Percentiles rank a stretch among this genome's conserved stretches.
Conservation (phyloP, 2,888 invertebrate species). For the Morpho achilles region DNA sequence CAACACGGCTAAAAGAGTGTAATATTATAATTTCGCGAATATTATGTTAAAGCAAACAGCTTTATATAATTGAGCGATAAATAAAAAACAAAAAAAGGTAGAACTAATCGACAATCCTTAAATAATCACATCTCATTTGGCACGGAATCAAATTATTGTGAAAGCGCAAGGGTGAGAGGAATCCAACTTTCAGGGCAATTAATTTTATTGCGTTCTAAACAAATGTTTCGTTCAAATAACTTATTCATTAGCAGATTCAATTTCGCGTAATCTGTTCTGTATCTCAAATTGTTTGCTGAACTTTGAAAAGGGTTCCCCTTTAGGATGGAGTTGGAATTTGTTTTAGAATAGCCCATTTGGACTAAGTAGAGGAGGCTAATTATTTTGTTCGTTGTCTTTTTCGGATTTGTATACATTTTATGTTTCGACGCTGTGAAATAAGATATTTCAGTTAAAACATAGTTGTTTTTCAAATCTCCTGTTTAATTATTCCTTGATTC, state of each 20-base stretch:
- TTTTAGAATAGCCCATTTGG: constrained; percentile 18
- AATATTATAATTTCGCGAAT: too few species aligned
- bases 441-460: not conserved
- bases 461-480: not conserved
- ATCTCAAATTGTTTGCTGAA: constrained; percentile 25
- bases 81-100: too few species aligned
- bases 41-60: too few species aligned
- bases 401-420: constrained; percentile 6
- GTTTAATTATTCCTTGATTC: not conserved
- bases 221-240: constrained; percentile 30
- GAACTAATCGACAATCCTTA: too few species aligned
- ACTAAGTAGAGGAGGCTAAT: constrained; percentile 17
- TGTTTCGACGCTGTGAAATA: not conserved
- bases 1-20: too few species aligned
- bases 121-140: not conserved
- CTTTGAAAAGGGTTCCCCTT: constrained; percentile 25
- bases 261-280: constrained; percentile 32
- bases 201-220: constrained; percentile 29
- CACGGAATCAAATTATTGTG: constrained; percentile 13
- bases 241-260: constrained; percentile 35
- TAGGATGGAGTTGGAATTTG: constrained; percentile 16
- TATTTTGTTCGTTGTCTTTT: constrained; percentile 20
- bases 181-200: constrained; percentile 29
- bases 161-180: constrained; percentile 17
- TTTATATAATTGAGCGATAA: too few species aligned